Percentiles rank a stretch among this genome's conserved stretches.
phyloP scores from a whole-genome alignment of 2,113 vertebrate genomes.

The Menura novaehollandiae region DNA sequence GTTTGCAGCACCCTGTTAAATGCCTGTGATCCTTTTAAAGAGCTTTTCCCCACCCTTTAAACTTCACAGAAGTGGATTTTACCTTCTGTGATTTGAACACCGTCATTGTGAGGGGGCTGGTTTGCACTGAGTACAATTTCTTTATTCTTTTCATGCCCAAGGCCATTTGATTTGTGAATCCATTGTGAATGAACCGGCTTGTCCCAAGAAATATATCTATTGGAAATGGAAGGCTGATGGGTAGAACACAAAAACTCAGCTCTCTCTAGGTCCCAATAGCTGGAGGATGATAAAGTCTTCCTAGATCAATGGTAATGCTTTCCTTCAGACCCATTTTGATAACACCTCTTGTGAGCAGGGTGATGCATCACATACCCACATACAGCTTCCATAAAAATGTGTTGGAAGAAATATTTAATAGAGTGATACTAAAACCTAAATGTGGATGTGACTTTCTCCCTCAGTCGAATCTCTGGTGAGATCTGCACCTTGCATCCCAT shows the following conservation, averaged over 20 bases:
- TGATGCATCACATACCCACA: neutral
- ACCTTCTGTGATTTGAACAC: conserved; percentile 16
- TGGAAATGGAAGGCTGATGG: neutral
- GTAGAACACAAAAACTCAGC: neutral
- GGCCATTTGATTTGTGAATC: neutral
- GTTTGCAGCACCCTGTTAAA: conserved; percentile 42
- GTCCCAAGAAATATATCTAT: neutral
- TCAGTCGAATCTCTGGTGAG: neutral
- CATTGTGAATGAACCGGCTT: neutral
- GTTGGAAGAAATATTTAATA: neutral
- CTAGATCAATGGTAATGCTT: neutral
- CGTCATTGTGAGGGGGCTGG: neutral
- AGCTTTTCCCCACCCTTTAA: conserved; percentile 26
- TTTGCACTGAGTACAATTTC: neutral
- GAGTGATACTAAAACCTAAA: neutral
- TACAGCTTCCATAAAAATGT: neutral
- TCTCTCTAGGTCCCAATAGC: neutral
- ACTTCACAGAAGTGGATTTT: conserved; percentile 32
- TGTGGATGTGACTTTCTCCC: neutral
- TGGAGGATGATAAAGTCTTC: neutral
- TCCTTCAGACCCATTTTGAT: neutral
- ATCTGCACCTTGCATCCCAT: neutral
- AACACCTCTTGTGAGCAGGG: neutral
- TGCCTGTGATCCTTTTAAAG: conserved; percentile 38
- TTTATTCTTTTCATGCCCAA: neutral